phyloP scores from a whole-genome alignment of 2,797 vertebrate species.

The Silurus aristotelis region DNA sequence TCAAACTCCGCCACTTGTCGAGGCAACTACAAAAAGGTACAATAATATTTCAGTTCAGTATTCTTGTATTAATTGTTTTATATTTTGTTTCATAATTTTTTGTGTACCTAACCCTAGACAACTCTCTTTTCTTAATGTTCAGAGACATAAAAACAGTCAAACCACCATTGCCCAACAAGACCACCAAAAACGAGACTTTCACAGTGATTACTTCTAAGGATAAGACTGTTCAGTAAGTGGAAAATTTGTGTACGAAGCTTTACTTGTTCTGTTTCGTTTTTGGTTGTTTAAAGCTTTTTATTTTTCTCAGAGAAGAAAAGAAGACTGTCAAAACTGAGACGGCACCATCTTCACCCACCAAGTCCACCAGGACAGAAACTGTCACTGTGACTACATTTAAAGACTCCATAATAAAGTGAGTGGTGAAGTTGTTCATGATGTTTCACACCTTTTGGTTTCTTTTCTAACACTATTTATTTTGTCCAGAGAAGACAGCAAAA shows the following conservation, averaged over 20 bases:
- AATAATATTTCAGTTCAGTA: constrained; percentile 53
- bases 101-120: neutral
- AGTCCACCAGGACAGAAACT: constrained; percentile 63
- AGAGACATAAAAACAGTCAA: constrained; percentile 12
- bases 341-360: constrained; percentile 51
- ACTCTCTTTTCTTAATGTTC: constrained; percentile 1
- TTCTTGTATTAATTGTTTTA: neutral
- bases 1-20: constrained; percentile 9
- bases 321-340: constrained; percentile 24
- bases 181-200: constrained; percentile 55
- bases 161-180: constrained; percentile 7
- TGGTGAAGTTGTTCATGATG: neutral
- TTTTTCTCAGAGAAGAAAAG: constrained; percentile 20
- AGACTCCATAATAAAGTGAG: constrained; percentile 61
- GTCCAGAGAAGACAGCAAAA: constrained; percentile 33
- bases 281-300: neutral
- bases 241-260: neutral
- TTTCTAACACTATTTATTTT: neutral
- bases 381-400: neutral
- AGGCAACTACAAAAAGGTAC: constrained; percentile 20
- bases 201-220: constrained; percentile 57
- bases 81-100: neutral
- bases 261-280: neutral
- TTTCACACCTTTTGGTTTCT: neutral
- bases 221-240: constrained; percentile 59